Evolutionary conservation across 2,113 vertebrate species (phyloP).

Genomic region (Seriola quinqueradiata): DNA sequence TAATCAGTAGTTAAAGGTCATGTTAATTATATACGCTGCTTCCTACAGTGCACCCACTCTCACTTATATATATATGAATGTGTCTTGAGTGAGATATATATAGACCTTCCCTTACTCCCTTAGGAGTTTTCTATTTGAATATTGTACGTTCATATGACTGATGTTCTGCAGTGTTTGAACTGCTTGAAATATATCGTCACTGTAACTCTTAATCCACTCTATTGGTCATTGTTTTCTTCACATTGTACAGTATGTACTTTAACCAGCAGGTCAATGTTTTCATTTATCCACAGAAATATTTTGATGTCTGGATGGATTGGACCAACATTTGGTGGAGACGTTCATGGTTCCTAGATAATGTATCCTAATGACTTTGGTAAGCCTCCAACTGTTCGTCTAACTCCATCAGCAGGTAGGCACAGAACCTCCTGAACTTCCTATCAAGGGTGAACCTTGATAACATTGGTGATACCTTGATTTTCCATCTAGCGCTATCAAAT

Average conservation of each 20-base stretch:
- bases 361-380: too few relatives aligned
- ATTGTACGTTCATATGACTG: background rate
- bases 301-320: too few relatives aligned
- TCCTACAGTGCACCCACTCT: background rate
- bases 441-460: too few relatives aligned
- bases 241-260: background rate
- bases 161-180: background rate
- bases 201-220: background rate
- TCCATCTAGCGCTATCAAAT: too few relatives aligned
- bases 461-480: too few relatives aligned
- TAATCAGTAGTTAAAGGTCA: slow-evolving; percentile 67
- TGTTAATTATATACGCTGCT: slow-evolving; percentile 40
- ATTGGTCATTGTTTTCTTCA: background rate
- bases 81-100: background rate
- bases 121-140: background rate
- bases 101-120: background rate
- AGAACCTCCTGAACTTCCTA: too few relatives aligned
- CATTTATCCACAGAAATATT: too few relatives aligned
- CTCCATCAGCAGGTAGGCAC: too few relatives aligned
- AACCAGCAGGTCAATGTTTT: background rate
- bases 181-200: background rate
- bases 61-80: background rate
- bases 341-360: too few relatives aligned
- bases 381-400: too few relatives aligned
- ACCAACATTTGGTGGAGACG: too few relatives aligned